These are phyloP conservation scores for Diplodus puntazzo DNA, from an alignment of 2,797 vertebrate genomes.

Conservation along the genomic window DNA sequence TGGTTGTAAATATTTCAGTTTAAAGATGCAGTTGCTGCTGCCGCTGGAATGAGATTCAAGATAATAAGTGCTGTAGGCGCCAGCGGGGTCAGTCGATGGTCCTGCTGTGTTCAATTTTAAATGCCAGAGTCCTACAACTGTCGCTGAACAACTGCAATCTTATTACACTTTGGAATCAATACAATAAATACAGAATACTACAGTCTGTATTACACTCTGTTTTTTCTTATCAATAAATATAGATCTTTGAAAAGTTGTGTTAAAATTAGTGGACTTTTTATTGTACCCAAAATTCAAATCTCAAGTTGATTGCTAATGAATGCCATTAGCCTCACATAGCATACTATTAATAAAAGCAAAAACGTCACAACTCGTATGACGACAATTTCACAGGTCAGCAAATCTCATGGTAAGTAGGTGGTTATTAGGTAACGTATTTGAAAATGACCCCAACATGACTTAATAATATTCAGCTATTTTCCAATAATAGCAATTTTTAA, in stretches of 20 bases:
- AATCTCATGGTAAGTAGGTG: too few relatives aligned
- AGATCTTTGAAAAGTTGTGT: not conserved
- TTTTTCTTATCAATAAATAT: not conserved
- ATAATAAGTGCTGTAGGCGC: not conserved
- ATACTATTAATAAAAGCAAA: not conserved
- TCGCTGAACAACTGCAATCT: not conserved
- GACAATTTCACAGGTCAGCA: too few relatives aligned
- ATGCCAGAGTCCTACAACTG: not conserved
- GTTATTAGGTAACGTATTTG: too few relatives aligned
- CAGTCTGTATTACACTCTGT: not conserved
- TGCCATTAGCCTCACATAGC: not conserved
- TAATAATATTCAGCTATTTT: too few relatives aligned
- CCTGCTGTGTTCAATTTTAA: constrained; percentile 11
- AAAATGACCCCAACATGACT: too few relatives aligned
- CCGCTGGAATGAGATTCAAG: constrained; percentile 2
- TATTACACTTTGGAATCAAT: not conserved
- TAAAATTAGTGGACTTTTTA: not conserved
- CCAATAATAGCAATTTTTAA: too few relatives aligned
- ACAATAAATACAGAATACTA: not conserved
- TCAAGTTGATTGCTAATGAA: not conserved
- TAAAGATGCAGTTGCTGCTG: constrained; percentile 1
- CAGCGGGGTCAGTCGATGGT: not conserved
- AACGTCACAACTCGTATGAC: too few relatives aligned
- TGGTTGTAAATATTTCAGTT: constrained; percentile 9
- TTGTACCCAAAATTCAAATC: not conserved